Evolutionary conservation across 2,888 invertebrate genomes (phyloP).

Genomic region (Drosophila fungiperda): DNA sequence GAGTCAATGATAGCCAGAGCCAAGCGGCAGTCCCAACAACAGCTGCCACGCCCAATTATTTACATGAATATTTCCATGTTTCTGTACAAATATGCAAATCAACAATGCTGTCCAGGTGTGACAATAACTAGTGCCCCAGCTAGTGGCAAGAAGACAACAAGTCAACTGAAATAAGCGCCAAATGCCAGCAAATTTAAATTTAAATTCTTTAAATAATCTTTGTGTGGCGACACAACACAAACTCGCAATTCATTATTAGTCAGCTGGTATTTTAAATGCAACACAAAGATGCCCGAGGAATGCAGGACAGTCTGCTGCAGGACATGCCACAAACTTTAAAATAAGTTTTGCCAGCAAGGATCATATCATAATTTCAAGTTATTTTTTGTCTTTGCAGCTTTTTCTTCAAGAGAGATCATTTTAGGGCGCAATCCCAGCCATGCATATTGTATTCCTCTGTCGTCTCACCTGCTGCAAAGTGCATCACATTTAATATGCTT

Average conservation of each 20-base stretch:
- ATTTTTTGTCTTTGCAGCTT: background rate
- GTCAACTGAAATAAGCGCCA: background rate
- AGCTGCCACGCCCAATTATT: slow-evolving; percentile 59
- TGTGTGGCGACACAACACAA: background rate
- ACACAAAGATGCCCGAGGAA: background rate
- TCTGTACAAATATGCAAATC: slow-evolving; percentile 53
- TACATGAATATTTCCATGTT: slow-evolving; percentile 58
- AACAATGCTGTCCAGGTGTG: slow-evolving; percentile 50
- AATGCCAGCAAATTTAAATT: background rate
- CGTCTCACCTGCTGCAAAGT: slow-evolving; percentile 1
- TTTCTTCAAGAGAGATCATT: background rate
- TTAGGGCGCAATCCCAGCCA: slow-evolving; percentile 2
- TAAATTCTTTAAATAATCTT: background rate
- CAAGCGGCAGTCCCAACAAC: slow-evolving; percentile 3
- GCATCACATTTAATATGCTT: slow-evolving; percentile 10
- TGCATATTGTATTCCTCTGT: slow-evolving; percentile 12
- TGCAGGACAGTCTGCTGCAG: background rate
- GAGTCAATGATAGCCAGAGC: slow-evolving; percentile 38
- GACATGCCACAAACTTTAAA: background rate
- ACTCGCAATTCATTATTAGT: background rate
- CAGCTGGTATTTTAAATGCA: background rate
- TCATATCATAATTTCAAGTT: background rate
- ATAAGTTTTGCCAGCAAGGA: background rate
- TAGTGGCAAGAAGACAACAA: slow-evolving; percentile 6
- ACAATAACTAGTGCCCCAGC: slow-evolving; percentile 44